Base-by-base conservation (phyloP, 2,113 vertebrate genomes). In the Lepus americanus region DNA sequence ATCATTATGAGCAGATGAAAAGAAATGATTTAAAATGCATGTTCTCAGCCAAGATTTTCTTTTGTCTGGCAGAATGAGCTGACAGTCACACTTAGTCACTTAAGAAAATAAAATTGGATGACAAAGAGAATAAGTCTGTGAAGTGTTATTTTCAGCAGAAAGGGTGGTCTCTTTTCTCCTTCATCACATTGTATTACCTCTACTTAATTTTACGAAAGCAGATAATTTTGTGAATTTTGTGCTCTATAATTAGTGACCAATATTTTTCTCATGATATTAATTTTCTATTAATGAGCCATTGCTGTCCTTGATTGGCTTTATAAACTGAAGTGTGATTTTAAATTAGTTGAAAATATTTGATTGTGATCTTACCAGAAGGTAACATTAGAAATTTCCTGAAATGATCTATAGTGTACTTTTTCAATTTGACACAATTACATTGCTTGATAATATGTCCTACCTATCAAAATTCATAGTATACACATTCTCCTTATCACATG, bases 191-290 rank as follows among this genome's bases (percentile, higher is more conserved):
- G 90, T 70, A 59, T 80, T 87, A 78, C 82, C 91, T 91, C 33
- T 69, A 78, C 8, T 79, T 76, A 93, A 86, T 94, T 93, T 89
- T 95, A 82, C 16, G 11, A n/a, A 95, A 22, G 44, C 44, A 90
- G 79, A 39, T 61, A 87, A 87, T 93, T 83, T 76, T 1, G 29
- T n/a, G 74, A 64, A 77, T 86, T 89, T 90, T 83, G 23, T 77
- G 25, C 70, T 80, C 59, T 84, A 4, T 89, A 94, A 93, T 92
- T 67, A 89, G 59, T 72, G 80, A 44, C 53, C n/a, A 66, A 53
- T 1, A 81, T 86, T 73, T 88, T 92, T 93, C 69, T 83, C 69
- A 89, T 70, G 51, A 79, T 87, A 69, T 11, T 88, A 95, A 83
- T 96, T 92, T 93, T 79, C 27, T 23, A n/a, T 89, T 94, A 87